These are phyloP conservation scores for Microplitis mediator DNA, from an alignment of 1,140 invertebrate genomes.

Conservation along the genomic window DNA sequence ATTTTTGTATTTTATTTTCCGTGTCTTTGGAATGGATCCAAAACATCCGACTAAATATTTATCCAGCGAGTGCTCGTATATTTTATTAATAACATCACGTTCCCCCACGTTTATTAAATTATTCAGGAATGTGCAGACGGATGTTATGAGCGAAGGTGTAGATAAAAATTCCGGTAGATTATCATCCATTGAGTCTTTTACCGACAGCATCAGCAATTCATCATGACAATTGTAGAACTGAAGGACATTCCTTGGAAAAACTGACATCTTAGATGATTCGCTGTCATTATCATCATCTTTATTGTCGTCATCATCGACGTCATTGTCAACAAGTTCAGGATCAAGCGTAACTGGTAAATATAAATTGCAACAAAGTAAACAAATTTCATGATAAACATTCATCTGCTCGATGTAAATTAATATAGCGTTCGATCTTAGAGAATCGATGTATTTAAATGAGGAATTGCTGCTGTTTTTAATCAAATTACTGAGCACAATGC, in stretches of 20 bases:
- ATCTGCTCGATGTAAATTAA: constrained; percentile 48
- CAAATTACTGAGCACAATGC: constrained; percentile 49
- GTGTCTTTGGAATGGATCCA: constrained; percentile 44
- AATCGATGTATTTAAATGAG: constrained; percentile 46
- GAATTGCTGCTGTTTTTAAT: constrained; percentile 46
- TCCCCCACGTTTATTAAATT: constrained; percentile 58
- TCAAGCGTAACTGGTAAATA: constrained; percentile 45
- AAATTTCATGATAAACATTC: constrained; percentile 52
- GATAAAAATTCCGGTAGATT: constrained; percentile 43
- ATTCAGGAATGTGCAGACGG: constrained; percentile 55
- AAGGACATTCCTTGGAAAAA: constrained; percentile 44
- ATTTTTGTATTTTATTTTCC: constrained; percentile 42
- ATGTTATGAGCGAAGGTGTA: constrained; percentile 60
- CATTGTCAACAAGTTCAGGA: constrained; percentile 32
- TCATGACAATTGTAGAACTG: constrained; percentile 50
- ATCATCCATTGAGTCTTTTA: constrained; percentile 39
- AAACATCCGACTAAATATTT: constrained; percentile 55
- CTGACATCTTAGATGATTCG: constrained; percentile 34
- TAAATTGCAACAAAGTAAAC: constrained; percentile 47
- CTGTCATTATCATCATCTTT: constrained; percentile 18
- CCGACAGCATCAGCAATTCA: constrained; percentile 43
- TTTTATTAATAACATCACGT: constrained; percentile 47
- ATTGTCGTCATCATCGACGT: constrained; percentile 4
- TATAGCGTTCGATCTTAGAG: constrained; percentile 45
- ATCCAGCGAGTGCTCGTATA: constrained; percentile 52